phyloP scores from a whole-genome alignment of 2,113 vertebrate genomes.

The Sylvia atricapilla region DNA sequence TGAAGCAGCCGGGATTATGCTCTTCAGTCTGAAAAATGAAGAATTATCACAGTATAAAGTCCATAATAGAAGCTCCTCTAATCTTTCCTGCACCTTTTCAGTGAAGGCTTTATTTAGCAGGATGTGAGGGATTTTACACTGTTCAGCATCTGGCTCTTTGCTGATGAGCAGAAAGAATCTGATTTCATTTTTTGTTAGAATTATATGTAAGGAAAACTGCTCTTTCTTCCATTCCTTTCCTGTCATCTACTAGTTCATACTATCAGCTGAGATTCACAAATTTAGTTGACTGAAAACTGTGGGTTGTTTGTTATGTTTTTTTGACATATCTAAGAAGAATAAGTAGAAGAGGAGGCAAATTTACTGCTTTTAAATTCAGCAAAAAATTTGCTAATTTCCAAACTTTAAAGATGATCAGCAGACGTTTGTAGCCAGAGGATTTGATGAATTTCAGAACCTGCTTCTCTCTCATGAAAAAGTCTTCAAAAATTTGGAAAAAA shows the following conservation, averaged over 20 bases:
- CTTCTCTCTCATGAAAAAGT: background rate
- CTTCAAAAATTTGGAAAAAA: background rate
- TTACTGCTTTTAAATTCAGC: background rate
- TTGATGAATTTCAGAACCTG: background rate
- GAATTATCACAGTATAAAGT: background rate
- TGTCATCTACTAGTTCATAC: background rate
- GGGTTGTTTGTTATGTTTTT: background rate
- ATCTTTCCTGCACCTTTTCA: background rate
- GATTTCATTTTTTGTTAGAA: background rate
- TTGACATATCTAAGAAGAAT: background rate
- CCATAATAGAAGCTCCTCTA: background rate
- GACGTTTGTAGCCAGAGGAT: background rate
- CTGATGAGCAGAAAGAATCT: background rate
- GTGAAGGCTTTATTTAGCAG: background rate
- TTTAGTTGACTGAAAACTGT: background rate
- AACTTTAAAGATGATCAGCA: background rate
- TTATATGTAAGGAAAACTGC: fast-evolving
- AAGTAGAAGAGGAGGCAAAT: background rate
- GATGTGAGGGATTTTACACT: background rate
- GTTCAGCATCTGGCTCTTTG: background rate
- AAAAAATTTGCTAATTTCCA: background rate
- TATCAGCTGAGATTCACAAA: background rate
- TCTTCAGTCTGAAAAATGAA: background rate
- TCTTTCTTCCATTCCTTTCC: background rate
- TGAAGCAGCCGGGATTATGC: background rate